Conservation (phyloP, 2,113 vertebrate genomes). For the Oceanodroma tethys region DNA sequence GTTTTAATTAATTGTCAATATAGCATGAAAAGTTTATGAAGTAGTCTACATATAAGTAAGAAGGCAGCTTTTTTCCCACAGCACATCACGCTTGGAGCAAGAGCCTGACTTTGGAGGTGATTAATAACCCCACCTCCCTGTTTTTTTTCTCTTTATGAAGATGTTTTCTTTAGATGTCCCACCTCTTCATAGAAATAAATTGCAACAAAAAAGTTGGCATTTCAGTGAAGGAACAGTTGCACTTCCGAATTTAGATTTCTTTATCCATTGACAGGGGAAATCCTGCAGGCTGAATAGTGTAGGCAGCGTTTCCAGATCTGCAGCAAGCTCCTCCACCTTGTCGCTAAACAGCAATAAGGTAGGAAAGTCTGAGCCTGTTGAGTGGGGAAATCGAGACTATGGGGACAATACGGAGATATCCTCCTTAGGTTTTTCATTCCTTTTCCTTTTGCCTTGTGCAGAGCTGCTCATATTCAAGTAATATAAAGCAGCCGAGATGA, state of each 20-base stretch:
- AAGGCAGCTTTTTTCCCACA: background rate
- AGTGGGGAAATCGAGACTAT: background rate
- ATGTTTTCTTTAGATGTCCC: background rate
- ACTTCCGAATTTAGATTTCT: background rate
- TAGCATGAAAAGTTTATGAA: background rate
- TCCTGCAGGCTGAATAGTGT: background rate
- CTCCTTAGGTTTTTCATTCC: background rate
- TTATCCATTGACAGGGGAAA: background rate
- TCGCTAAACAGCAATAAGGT: accelerated
- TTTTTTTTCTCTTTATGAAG: background rate
- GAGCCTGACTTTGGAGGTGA: background rate
- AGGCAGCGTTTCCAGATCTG: background rate
- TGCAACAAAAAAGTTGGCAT: background rate
- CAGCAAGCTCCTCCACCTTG: background rate
- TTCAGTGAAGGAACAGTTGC: background rate
- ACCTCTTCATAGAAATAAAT: background rate
- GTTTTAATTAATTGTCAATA: background rate
- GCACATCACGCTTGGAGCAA: background rate
- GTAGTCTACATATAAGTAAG: background rate
- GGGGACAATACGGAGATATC: background rate
- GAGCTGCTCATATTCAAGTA: background rate
- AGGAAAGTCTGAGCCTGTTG: background rate
- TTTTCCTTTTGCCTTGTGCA: background rate
- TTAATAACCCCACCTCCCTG: background rate
- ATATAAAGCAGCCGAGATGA: background rate